Evolutionary conservation across 2,797 vertebrate genomes (phyloP).

Genomic region (Cephalopachus bancanus): DNA sequence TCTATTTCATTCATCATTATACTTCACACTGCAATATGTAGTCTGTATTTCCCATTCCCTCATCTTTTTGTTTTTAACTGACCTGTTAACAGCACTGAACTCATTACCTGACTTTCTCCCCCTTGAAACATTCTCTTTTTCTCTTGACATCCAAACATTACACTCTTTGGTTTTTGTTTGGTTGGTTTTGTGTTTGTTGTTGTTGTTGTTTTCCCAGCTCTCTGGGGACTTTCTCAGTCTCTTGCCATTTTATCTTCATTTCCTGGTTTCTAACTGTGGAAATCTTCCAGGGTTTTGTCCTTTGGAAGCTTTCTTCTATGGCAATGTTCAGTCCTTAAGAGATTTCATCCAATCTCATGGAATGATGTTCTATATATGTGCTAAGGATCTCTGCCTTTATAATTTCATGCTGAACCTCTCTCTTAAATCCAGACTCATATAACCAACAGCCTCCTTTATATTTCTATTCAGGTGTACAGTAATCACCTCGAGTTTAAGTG

Average conservation of each 20-base stretch:
- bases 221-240: not conserved
- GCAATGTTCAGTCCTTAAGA: not conserved
- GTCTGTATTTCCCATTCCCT: not conserved
- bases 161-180: not conserved
- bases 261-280: not conserved
- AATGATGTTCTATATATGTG: accelerated
- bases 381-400: not conserved
- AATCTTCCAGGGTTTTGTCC: not conserved
- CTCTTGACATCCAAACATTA: not conserved
- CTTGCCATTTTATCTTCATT: not conserved
- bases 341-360: not conserved
- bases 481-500: not conserved
- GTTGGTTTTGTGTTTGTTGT: no score
- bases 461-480: not conserved
- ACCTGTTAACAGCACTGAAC: not conserved
- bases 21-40: not conserved
- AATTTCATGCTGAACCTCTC: not conserved
- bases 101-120: not conserved
- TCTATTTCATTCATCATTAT: not conserved
- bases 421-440: not conserved
- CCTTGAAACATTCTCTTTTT: not conserved
- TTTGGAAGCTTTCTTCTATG: not conserved
- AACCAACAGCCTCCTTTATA: not conserved
- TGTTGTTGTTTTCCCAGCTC: not conserved
- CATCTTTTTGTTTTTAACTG: not conserved